Conservation (phyloP, 2,888 invertebrate species). For the Scaptomyza tumidula region DNA sequence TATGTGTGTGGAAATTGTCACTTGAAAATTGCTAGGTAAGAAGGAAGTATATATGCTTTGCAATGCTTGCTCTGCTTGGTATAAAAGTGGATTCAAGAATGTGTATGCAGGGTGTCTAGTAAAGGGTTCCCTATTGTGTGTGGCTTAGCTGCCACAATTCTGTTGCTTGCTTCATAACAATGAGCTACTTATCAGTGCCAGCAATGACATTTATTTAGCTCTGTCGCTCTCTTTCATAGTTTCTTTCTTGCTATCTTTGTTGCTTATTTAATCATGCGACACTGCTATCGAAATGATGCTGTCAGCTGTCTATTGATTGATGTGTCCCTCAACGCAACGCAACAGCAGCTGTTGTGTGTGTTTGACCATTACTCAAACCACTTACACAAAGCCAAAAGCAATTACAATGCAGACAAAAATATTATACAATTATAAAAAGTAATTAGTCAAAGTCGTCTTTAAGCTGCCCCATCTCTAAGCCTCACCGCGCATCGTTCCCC, state of each 20-base stretch:
- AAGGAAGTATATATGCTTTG: slow-evolving; percentile 45
- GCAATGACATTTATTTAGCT: slow-evolving; percentile 3
- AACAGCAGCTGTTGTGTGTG: slow-evolving; percentile 17
- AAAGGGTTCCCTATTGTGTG: slow-evolving; percentile 13
- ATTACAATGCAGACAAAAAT: slow-evolving; percentile 36
- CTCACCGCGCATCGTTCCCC: neutral
- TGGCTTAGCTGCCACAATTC: slow-evolving; percentile 20
- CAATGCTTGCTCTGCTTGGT: slow-evolving; percentile 1
- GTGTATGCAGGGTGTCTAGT: neutral
- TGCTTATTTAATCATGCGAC: slow-evolving; percentile 18
- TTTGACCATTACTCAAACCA: slow-evolving; percentile 15
- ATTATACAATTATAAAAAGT: slow-evolving; percentile 57
- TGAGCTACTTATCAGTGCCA: slow-evolving; percentile 28
- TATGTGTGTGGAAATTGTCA: slow-evolving; percentile 71
- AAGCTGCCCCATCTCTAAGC: slow-evolving; percentile 9
- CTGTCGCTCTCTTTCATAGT: neutral
- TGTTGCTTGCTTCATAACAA: slow-evolving; percentile 28
- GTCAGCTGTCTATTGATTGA: slow-evolving; percentile 45
- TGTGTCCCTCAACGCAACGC: slow-evolving; percentile 12
- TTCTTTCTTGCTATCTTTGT: neutral
- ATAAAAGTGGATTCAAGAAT: neutral
- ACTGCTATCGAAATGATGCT: slow-evolving; percentile 19
- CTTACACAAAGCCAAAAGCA: slow-evolving; percentile 5
- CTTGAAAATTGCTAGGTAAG: slow-evolving; percentile 68
- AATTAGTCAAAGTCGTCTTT: slow-evolving; percentile 62